Evolutionary conservation across 2,888 invertebrate species (phyloP).

Genomic region (Napeogenes inachia): DNA sequence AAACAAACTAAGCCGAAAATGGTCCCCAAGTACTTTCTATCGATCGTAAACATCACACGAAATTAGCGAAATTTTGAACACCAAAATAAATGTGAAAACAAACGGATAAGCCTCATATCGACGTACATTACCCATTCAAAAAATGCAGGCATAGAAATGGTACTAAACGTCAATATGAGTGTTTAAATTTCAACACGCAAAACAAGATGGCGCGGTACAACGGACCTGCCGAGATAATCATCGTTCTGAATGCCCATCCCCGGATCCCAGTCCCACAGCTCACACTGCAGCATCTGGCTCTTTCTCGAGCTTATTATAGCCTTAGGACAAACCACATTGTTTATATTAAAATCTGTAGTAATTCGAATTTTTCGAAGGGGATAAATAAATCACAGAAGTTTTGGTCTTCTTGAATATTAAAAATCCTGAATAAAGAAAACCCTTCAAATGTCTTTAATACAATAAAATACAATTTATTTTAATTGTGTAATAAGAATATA

Average conservation of each 20-base stretch:
- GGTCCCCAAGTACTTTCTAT: constrained; percentile 9
- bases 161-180: constrained; percentile 3
- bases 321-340: constrained; percentile 75
- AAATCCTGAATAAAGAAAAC: neutral
- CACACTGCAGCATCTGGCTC: constrained; percentile 85
- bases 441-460: neutral
- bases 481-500: neutral
- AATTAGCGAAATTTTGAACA: constrained; percentile 36
- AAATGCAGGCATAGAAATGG: neutral
- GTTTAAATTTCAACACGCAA: constrained; percentile 6
- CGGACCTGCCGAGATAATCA: constrained; percentile 91
- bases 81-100: constrained; percentile 37
- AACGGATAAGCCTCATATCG: constrained; percentile 16
- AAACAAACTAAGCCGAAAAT: constrained; percentile 3
- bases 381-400: no score
- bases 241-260: constrained; percentile 87
- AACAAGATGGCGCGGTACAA: constrained; percentile 45
- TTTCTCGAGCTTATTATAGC: constrained; percentile 85
- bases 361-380: no score
- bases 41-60: constrained; percentile 32
- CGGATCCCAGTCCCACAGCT: constrained; percentile 91
- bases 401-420: no score
- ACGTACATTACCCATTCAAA: neutral
- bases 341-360: constrained; percentile 15
- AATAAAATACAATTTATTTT: neutral